Conservation (phyloP, 2,797 vertebrate genomes). For the Petrocephalus sullivani region DNA sequence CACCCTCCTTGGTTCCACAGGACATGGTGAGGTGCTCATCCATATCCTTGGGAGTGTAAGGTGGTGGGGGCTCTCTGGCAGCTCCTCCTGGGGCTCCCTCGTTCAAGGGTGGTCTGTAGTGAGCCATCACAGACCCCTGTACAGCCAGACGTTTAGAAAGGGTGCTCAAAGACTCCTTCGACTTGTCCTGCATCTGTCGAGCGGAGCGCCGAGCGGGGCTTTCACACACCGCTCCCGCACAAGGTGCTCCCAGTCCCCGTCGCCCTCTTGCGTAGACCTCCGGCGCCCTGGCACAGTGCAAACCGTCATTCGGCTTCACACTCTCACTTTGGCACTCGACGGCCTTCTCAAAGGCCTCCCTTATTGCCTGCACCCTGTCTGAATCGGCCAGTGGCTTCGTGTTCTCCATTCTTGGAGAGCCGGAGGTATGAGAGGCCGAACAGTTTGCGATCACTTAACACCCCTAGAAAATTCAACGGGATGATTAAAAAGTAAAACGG, state of each 20-base stretch:
- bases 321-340: constrained; percentile 72
- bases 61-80: constrained; percentile 53
- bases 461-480: not conserved
- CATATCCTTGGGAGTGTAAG: constrained; percentile 55
- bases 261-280: constrained; percentile 68
- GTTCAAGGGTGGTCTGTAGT: constrained; percentile 18
- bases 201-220: constrained; percentile 72
- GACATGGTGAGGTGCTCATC: constrained; percentile 55
- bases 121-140: constrained; percentile 51
- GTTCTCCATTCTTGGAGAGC: constrained; percentile 28
- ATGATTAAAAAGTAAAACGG: not conserved
- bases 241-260: constrained; percentile 67
- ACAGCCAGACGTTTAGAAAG: constrained; percentile 61
- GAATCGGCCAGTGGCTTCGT: constrained; percentile 53
- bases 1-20: constrained; percentile 66
- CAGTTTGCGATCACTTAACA: not conserved
- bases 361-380: constrained; percentile 70
- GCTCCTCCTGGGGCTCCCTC: constrained; percentile 34
- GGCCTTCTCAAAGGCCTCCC: constrained; percentile 73
- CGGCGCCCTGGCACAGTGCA: constrained; percentile 65
- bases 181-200: constrained; percentile 76
- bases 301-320: constrained; percentile 69
- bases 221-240: constrained; percentile 44
- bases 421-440: not conserved
- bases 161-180: constrained; percentile 70